A percentile compares a stretch with the other conserved stretches of the same genome.
Evolutionary conservation across 2,797 vertebrate genomes (phyloP).

Genomic region (Peromyscus nudipes): DNA sequence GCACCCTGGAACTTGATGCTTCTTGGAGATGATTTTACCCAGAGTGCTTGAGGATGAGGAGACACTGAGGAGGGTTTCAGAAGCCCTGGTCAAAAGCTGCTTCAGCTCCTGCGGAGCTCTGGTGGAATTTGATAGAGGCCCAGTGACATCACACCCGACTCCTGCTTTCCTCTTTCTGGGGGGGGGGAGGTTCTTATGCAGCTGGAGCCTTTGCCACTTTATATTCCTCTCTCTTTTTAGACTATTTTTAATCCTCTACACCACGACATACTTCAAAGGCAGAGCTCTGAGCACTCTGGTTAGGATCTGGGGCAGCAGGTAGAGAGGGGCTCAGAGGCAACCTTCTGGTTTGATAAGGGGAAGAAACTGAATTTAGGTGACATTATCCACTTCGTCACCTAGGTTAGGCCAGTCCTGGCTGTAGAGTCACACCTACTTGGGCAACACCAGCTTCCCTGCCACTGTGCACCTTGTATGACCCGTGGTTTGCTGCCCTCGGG

Average conservation of each 20-base stretch:
- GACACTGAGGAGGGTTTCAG: not conserved
- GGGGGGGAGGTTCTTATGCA: not conserved
- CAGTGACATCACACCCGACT: not conserved
- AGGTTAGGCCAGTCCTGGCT: rapidly evolving
- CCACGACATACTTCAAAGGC: slow-evolving; percentile 76
- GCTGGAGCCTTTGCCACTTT: slow-evolving; percentile 71
- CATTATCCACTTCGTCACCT: rapidly evolving
- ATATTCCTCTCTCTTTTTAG: slow-evolving; percentile 70
- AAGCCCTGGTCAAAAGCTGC: not conserved
- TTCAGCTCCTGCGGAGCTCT: not conserved
- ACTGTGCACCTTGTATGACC: rapidly evolving
- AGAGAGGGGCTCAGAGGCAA: not conserved
- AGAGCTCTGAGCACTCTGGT: slow-evolving; percentile 19
- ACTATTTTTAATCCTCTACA: slow-evolving; percentile 79
- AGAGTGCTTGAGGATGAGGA: not conserved
- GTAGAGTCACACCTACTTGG: not conserved
- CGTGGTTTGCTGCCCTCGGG: not conserved
- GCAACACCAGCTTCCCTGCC: not conserved
- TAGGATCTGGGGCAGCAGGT: slow-evolving; percentile 64
- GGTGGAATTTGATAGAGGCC: not conserved
- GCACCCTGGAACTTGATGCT: not conserved
- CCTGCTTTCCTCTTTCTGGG: not conserved
- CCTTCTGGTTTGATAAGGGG: not conserved
- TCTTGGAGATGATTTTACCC: not conserved
- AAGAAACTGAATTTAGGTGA: not conserved